Evolutionary conservation across 2,113 vertebrate genomes (phyloP), one percentile per base, ranked within the genome.

Genomic region (Pangasianodon gigas): DNA sequence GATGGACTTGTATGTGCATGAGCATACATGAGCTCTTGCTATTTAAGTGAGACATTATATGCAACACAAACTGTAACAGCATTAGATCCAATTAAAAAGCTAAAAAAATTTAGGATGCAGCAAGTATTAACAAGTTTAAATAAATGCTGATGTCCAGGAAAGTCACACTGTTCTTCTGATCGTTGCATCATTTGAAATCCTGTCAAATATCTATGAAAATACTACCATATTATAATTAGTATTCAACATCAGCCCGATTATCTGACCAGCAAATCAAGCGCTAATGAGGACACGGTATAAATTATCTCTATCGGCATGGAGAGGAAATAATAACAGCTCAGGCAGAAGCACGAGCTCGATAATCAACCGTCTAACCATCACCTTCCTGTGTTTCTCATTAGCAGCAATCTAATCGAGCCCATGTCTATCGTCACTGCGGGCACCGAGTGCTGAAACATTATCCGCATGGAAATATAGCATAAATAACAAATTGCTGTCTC

Each of bases 241-340:
- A 71, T 84, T 84, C 65, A 46, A 37, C 88, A 60, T 65, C 37
- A 41, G 81, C 67, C 65, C 0, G 2, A 44, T 21, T 26, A 37
- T 37, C 81, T 75, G 52, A 84, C 48, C 37, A 84, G 52, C 67
- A n/a, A 46, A 60, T 84, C 67, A 60, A 60, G 82, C 26, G 13
- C 88, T 84, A 84, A 89, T 89, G 81, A 89, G 88, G 62, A 84
- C 87, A 84, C 62, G 51, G 65, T 84, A 58, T 89, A 58, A 89
- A 89, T 77, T 24, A 85, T 46, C 24, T 83, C 29, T 24, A 21
- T 58, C n/a, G 2, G 60, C 65, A 62, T 24, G 19, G 82, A 46
- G 41, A 75, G 82, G 51, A 85, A 84, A 75, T 56, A 74, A 74
- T 58, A 84, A 84, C 37, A 52, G 65, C 32, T 41, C 65, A 74